Evolutionary conservation across 2,113 vertebrate genomes (phyloP).

Genomic region (Leiothrix lutea): DNA sequence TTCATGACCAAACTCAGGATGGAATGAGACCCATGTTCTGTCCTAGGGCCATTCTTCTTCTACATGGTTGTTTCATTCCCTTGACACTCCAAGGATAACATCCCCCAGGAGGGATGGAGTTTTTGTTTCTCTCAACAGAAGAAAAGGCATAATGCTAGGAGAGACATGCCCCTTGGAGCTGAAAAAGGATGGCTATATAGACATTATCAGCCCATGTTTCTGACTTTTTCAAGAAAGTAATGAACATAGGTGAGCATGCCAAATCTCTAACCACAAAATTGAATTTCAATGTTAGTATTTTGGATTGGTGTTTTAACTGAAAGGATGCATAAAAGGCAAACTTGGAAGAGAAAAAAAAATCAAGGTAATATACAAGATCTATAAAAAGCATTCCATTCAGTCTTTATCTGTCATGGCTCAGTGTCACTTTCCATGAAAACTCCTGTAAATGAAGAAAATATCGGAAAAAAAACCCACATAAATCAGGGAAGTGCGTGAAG

Average conservation of each 20-base stretch:
- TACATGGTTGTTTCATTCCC: neutral
- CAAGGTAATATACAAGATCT: neutral
- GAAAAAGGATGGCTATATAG: neutral
- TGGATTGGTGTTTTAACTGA: neutral
- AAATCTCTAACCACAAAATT: neutral
- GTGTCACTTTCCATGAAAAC: neutral
- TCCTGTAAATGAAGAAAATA: neutral
- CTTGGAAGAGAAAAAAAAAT: neutral
- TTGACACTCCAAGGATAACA: neutral
- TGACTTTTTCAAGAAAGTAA: neutral
- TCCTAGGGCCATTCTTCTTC: neutral
- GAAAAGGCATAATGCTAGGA: neutral
- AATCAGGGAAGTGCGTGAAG: neutral
- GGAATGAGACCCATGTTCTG: neutral
- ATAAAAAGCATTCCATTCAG: neutral
- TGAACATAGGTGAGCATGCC: neutral
- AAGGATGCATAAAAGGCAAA: neutral
- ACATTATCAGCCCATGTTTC: neutral
- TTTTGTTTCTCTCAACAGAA: neutral
- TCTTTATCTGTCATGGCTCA: neutral
- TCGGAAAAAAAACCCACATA: neutral
- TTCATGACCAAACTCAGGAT: slow-evolving; percentile 11
- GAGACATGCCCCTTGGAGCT: neutral
- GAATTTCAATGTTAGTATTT: neutral
- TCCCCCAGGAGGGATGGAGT: neutral